Evolutionary conservation across 2,797 vertebrate species (phyloP).

Genomic region (Enteromius paludinosus): DNA sequence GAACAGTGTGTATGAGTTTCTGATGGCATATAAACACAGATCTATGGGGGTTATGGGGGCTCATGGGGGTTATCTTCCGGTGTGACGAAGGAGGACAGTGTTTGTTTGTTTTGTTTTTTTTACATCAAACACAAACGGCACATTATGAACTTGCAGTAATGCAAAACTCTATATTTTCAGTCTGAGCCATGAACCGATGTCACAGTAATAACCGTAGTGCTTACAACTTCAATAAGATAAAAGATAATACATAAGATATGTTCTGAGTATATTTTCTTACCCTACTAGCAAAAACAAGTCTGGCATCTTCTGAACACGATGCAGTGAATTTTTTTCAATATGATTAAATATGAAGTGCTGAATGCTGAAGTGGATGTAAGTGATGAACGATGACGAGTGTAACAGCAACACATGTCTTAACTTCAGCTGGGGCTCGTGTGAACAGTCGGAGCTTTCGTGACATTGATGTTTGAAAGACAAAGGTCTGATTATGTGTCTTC

Average conservation of each 20-base stretch:
- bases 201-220: no score
- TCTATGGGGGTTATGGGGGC: constrained; percentile 13
- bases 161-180: background rate
- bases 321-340: background rate
- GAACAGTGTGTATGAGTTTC: background rate
- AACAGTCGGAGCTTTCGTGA: constrained; percentile 1
- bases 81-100: background rate
- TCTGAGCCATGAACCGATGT: background rate
- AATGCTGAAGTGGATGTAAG: no score
- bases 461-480: background rate
- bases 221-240: background rate
- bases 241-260: background rate
- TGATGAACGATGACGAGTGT: background rate
- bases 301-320: background rate
- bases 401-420: background rate
- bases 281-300: no score
- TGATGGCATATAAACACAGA: constrained; percentile 18
- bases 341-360: background rate
- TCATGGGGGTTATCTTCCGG: background rate
- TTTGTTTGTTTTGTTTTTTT: background rate
- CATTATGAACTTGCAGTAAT: background rate
- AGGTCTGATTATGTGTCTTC: background rate
- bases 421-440: background rate
- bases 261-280: background rate
- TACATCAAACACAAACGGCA: background rate